Conservation (phyloP, 1,140 invertebrate species). For the Pachypeltis micranthus region DNA sequence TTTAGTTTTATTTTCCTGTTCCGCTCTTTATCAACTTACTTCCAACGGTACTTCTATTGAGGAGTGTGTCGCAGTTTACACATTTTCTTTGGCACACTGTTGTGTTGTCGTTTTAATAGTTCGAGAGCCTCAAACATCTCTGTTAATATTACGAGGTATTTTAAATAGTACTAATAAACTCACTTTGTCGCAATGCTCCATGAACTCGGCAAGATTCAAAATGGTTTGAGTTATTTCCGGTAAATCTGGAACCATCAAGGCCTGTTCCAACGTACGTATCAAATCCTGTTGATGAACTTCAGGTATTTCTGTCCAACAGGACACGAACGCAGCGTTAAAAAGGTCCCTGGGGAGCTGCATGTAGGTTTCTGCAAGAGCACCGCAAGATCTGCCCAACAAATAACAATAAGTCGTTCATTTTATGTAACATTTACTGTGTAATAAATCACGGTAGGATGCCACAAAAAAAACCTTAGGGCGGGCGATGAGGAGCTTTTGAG, state of each 20-base stretch:
- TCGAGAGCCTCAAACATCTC: not conserved
- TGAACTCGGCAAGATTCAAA: slow-evolving; percentile 95
- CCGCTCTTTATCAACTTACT: too few species aligned
- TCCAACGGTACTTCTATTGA: too few species aligned
- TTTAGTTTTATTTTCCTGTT: too few species aligned
- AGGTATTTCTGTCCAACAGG: slow-evolving; percentile 93
- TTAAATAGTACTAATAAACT: not conserved
- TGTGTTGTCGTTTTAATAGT: not conserved
- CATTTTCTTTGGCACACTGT: too few species aligned
- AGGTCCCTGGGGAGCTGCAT: slow-evolving; percentile 85
- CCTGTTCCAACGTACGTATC: slow-evolving; percentile 75
- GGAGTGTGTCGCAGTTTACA: too few species aligned
- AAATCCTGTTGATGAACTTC: slow-evolving; percentile 73
- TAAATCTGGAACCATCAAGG: slow-evolving; percentile 81
- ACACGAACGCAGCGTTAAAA: slow-evolving; percentile 98
- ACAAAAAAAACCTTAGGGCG: slow-evolving; percentile 50
- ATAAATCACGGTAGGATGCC: too few species aligned
- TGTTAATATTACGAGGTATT: not conserved
- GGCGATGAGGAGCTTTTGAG: slow-evolving; percentile 92
- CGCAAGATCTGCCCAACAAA: slow-evolving; percentile 53
- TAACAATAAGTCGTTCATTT: too few species aligned
- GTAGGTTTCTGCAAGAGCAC: slow-evolving; percentile 85
- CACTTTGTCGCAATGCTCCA: slow-evolving; percentile 94
- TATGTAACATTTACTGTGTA: too few species aligned
- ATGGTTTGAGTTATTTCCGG: slow-evolving; percentile 97